Evolutionary conservation across 2,113 vertebrate genomes (phyloP).

Genomic region (Pomatorhinus ruficollis): DNA sequence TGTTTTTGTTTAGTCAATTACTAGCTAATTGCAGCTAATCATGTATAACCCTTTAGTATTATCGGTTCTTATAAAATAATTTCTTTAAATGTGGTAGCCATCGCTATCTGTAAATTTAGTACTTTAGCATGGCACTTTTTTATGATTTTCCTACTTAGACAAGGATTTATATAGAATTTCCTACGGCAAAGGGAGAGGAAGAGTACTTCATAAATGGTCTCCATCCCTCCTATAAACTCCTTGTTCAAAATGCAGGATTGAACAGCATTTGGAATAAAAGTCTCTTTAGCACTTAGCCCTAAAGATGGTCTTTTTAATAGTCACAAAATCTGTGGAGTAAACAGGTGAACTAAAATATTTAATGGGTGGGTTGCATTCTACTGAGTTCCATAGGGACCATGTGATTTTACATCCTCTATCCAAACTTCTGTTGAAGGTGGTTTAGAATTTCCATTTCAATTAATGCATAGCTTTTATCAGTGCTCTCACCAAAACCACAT

Average conservation of each 20-base stretch:
- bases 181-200: not conserved
- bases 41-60: not conserved
- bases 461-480: not conserved
- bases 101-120: not conserved
- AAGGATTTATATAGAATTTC: not conserved
- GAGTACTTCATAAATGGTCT: not conserved
- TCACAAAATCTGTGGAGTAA: not conserved
- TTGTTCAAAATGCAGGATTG: not conserved
- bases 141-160: not conserved
- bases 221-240: not conserved
- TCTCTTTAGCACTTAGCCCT: not conserved
- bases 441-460: conserved; percentile 54
- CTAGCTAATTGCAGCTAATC: not conserved
- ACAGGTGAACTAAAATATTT: conserved; percentile 1
- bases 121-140: not conserved
- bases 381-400: not conserved
- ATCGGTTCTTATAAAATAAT: not conserved
- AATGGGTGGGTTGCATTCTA: not conserved
- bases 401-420: not conserved
- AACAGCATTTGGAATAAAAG: not conserved
- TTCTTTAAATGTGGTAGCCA: not conserved
- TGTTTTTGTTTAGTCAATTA: not conserved
- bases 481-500: conserved; percentile 2
- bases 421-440: not conserved
- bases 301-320: not conserved